These are phyloP conservation scores for Eristalinus sepulchralis DNA, from an alignment of 2,888 invertebrate genomes.

Conservation along the genomic window DNA sequence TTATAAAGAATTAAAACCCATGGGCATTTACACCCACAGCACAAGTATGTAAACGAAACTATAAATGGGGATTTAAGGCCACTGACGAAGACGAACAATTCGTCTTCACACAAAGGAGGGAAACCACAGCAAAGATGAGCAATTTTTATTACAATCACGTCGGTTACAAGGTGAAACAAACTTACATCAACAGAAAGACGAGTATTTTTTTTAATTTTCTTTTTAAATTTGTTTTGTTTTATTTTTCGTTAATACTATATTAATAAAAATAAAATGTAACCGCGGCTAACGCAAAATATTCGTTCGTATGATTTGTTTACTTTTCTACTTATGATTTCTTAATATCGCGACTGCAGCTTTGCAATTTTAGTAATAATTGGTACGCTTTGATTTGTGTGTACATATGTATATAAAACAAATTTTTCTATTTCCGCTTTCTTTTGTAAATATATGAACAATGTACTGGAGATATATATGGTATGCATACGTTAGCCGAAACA, in stretches of 20 bases:
- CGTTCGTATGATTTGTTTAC: conserved; percentile 20
- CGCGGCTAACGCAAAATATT: conserved; percentile 49
- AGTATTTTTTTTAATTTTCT: conserved; percentile 19
- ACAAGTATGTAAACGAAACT: no score
- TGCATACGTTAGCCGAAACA: conserved; percentile 20
- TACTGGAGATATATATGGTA: conserved; percentile 9
- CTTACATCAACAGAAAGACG: not conserved
- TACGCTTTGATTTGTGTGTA: conserved; percentile 32
- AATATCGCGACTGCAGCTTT: conserved; percentile 21
- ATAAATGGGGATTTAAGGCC: no score
- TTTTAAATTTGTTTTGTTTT: conserved; percentile 27
- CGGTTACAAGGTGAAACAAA: no score
- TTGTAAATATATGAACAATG: conserved; percentile 35
- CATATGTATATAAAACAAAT: conserved; percentile 52
- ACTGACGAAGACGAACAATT: no score
- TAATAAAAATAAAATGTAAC: conserved; percentile 60
- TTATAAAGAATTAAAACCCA: no score
- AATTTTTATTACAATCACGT: no score
- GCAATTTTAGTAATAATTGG: conserved; percentile 38
- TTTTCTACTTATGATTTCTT: not conserved
- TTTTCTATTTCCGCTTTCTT: not conserved
- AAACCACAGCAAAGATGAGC: no score
- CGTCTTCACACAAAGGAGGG: no score
- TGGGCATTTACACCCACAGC: no score
- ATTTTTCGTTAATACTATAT: conserved; percentile 65